Base-by-base conservation (phyloP, 2,113 vertebrate genomes). In the Solea senegalensis region DNA sequence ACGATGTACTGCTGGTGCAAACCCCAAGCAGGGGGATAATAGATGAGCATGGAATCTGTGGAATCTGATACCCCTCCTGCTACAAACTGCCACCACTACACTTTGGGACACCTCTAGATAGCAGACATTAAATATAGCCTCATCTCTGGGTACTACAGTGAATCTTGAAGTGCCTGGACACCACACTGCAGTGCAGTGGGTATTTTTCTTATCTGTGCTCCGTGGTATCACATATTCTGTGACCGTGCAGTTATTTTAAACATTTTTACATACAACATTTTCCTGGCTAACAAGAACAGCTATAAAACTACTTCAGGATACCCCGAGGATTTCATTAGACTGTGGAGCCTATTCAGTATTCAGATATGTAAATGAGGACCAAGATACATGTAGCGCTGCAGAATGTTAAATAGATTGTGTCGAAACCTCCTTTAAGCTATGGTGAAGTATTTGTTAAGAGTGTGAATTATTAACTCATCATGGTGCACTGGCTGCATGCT, bases 381-480 rank as follows among this genome's bases (percentile, higher is more conserved):
- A 72, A 79, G 69, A 85, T 85, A 59, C 62, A 65, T 2, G 61
- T 58, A 59, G 77, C 50, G 65, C 66, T 64, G 11, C 34, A 71
- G 49, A 70, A 69, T 84, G 64, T 80, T 58, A 84, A 82, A 84
- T 79, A 70, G 59, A 71, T 74, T 72, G 56, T 50, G 66, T 83
- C 11, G 61, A 77, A 85, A 75, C 65, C 46, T 1, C 74, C 80
- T 85, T 86, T 81, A 88, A 83, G 57, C 79, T 58, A 69, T 39
- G 9, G 58, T 34, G 34, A 34, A 34, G 5, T 34, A 34, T 34
- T 34, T 34, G 52, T 48, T 70, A 52, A 40, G 52, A 57, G 59
- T 55, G 74, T 88, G 64, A 87, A 89, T 88, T 82, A 84, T 87
- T 82, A 85, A 87, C 74, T 77, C 54, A 4, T 72, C 51, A 40